Base-by-base conservation (phyloP, 1,140 invertebrate genomes). In the Drosophila sulfurigaster region DNA sequence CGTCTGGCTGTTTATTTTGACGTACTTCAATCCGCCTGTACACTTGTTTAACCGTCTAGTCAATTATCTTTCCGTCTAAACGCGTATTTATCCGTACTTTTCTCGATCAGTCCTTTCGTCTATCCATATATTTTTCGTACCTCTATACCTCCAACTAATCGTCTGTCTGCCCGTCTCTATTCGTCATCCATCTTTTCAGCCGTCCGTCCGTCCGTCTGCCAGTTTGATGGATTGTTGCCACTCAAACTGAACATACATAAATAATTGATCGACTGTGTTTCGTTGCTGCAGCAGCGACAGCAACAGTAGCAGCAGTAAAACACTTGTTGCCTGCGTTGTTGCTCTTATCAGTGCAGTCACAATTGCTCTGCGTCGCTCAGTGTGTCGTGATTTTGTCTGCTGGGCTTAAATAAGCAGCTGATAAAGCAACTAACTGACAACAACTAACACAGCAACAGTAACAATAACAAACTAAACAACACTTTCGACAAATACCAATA, bases 321-420 rank as follows among this genome's bases (percentile, higher is more conserved):
- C 71, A 74, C 71, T 74, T 74, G 71, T 69, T 74, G 71, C 30
- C 38, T 49, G 62, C 8, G 35, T 38, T 38, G 35, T 10, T 62
- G 38, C 28, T 62, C 49, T 56, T 65, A 65, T 67, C 56, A 52
- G 46, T 35, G 45, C 60, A 57, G 32, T 32, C 32, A 25, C 20
- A 38, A 28, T 59, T 66, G 35, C 52, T 68, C 52, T 58, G 25
- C 46, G 72, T 59, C 10, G 30, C 7, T 32, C 30, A 32, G 30
- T 8, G 30, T 32, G 30, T 32, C 30, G 52, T 79, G 83, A 88
- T 82, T 82, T 77, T 81, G 41, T 88, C 76, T 77, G 78, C 57
- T 79, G 46, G 46, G 67, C 73, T 79, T 81, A 70, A 74, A 77
- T 68, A 60, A 15, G 67, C 70, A 25, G 65, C 71, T 82, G 82